phyloP scores from a whole-genome alignment of 35 echinoderm and acorn worm genomes.

The Acanthaster planci region DNA sequence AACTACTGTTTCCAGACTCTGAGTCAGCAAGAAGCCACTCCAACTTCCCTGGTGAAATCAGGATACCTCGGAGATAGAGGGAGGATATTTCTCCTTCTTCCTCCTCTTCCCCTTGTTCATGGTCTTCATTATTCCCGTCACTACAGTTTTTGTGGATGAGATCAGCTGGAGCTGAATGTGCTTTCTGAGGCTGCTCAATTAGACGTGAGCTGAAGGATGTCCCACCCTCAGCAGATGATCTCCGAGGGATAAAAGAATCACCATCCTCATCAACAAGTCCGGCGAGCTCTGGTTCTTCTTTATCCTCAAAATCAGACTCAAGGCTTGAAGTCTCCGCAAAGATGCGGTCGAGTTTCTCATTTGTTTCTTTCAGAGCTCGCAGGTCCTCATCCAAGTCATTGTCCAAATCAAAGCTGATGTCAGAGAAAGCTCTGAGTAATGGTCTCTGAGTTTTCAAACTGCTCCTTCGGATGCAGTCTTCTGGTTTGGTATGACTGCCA shows the following conservation, averaged over 20 bases:
- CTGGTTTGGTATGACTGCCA: too few species aligned
- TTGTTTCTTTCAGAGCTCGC: slow-evolving; percentile 33
- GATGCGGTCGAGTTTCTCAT: slow-evolving; percentile 33
- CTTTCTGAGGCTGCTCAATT: background rate
- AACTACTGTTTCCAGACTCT: slow-evolving; percentile 24
- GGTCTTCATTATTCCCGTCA: background rate
- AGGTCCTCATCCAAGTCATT: slow-evolving; percentile 63
- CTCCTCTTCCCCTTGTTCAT: background rate
- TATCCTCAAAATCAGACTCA: slow-evolving; percentile 75
- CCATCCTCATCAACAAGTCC: slow-evolving; percentile 56
- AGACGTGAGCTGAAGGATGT: background rate
- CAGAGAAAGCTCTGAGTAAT: slow-evolving; percentile 67
- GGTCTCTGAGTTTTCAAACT: slow-evolving; percentile 6
- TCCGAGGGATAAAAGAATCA: background rate
- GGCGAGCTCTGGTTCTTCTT: slow-evolving; percentile 77
- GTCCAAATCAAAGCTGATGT: slow-evolving; percentile 91
- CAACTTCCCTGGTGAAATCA: slow-evolving; percentile 54
- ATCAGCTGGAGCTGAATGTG: background rate
- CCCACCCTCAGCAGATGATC: background rate
- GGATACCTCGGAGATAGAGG: background rate
- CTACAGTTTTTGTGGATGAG: background rate
- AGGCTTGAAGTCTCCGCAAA: slow-evolving; percentile 56
- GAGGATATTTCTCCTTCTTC: background rate
- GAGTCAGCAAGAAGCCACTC: slow-evolving; percentile 55
- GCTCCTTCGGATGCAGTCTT: background rate